Evolutionary conservation across 1,140 invertebrate genomes (phyloP), one percentile per base, ranked within the genome.

Genomic region (Leptestheria dahalacensis): DNA sequence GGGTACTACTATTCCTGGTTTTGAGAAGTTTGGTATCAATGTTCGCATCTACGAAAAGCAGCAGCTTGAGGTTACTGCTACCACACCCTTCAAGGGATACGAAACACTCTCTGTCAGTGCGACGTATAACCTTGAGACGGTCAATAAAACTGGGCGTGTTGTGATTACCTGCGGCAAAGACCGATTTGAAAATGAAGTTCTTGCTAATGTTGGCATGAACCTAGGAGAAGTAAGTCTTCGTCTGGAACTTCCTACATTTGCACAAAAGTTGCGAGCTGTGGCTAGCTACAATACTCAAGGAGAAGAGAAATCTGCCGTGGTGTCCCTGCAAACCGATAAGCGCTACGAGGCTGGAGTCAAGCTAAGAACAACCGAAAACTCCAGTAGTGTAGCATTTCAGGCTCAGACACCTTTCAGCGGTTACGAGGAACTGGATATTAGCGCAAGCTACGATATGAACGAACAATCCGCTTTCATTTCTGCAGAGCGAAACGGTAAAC

Each of bases 391-490:
- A n/a, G 33, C 18, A 12, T 11, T 63, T 15, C 51, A 61, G n/a
- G 26, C 60, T 57, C 62, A 57, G 46, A 61, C 62, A 2, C 62
- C 62, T 1, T 57, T 57, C 52, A 21, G 24, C 9, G 50, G 59
- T 33, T 63, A 54, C 21, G 60, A 63, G 21, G 54, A 63, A 28
- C 21, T 63, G 3, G 50, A 51, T 48, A 11, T 56, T 1, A 46
- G 11, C n/a, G 50, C 54, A 10, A 47, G 57, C 0, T 63, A 64
- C 49, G 52, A 60, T 2, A 20, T 61, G 15, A n/a, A 18, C 10
- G 52, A 23, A 23, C 52, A 41, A 21, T 52, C 29, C 23, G 54
- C 20, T 3, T 51, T 41, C 24, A 25, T 60, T 11, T 15, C 29
- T 21, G 23, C 18, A 15, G 49, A 60, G 21, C 58, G 58, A 25